phyloP scores from a whole-genome alignment of 2,797 vertebrate genomes.

The Chromis chromis region DNA sequence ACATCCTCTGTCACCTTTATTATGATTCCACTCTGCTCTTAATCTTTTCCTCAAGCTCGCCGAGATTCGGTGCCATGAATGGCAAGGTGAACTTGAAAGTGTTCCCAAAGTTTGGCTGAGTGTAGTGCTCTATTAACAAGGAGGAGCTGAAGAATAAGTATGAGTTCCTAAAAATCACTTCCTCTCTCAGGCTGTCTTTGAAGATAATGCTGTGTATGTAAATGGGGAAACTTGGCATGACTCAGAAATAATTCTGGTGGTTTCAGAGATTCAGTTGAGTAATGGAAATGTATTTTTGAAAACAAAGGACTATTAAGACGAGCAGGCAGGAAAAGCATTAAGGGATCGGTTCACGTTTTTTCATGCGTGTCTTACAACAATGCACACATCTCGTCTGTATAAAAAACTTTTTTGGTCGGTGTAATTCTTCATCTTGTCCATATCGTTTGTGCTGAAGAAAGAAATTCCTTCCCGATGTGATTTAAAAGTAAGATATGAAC shows the following conservation, averaged over 20 bases:
- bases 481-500: background rate
- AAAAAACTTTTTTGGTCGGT: background rate
- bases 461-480: background rate
- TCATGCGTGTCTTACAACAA: background rate
- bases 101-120: constrained; percentile 52
- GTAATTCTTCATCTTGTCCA: background rate
- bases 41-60: constrained; percentile 62
- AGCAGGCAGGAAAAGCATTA: background rate
- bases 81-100: constrained; percentile 67
- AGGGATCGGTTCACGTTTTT: background rate
- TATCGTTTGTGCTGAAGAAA: background rate
- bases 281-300: background rate
- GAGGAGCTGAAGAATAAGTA: constrained; percentile 55
- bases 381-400: background rate
- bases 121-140: constrained; percentile 42
- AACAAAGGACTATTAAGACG: background rate
- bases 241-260: constrained; percentile 10
- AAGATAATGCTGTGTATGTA: constrained; percentile 17
- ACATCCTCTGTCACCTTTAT: constrained; percentile 71
- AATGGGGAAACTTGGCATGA: constrained; percentile 31
- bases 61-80: constrained; percentile 52
- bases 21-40: constrained; percentile 68
- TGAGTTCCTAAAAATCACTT: constrained; percentile 41
- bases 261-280: constrained; percentile 7
- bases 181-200: constrained; percentile 9